These are phyloP conservation scores for Heterodera carotae DNA, from an alignment of 1,140 invertebrate species.

Conservation along the genomic window DNA sequence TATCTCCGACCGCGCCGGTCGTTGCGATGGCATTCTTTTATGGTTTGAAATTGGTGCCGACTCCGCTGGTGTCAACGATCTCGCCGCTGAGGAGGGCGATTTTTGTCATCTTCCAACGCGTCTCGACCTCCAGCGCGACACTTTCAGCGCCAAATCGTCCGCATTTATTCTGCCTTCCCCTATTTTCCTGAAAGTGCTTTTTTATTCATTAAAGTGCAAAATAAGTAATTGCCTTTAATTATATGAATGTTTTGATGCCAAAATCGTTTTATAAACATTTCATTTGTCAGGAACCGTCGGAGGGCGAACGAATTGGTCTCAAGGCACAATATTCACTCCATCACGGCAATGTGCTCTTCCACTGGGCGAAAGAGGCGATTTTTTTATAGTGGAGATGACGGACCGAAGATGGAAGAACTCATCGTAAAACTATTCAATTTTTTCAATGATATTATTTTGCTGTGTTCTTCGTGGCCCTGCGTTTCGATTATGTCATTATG, in stretches of 20 bases:
- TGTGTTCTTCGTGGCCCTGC: too few species aligned
- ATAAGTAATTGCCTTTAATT: too few species aligned
- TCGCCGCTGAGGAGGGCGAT: neutral
- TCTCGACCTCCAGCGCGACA: conserved; percentile 17
- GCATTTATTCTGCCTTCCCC: conserved; percentile 2
- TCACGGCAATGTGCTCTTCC: conserved; percentile 29
- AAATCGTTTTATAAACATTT: too few species aligned
- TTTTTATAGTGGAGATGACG: neutral
- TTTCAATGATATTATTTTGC: neutral
- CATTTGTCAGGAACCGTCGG: neutral
- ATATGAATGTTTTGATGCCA: too few species aligned
- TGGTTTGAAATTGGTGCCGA: conserved; percentile 29
- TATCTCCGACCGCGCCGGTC: neutral
- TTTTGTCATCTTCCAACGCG: too few species aligned
- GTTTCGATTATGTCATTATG: too few species aligned
- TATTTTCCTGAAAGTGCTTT: neutral
- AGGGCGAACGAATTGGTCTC: neutral
- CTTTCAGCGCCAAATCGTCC: conserved; percentile 7
- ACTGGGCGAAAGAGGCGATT: conserved; percentile 27
- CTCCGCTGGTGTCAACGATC: neutral
- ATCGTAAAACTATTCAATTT: too few species aligned
- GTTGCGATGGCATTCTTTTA: conserved; percentile 29
- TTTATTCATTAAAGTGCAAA: too few species aligned
- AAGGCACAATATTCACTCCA: conserved; percentile 24
- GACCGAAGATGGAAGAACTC: too few species aligned